Evolutionary conservation across 2,797 vertebrate genomes (phyloP).

Genomic region (Loriculus beryllinus): DNA sequence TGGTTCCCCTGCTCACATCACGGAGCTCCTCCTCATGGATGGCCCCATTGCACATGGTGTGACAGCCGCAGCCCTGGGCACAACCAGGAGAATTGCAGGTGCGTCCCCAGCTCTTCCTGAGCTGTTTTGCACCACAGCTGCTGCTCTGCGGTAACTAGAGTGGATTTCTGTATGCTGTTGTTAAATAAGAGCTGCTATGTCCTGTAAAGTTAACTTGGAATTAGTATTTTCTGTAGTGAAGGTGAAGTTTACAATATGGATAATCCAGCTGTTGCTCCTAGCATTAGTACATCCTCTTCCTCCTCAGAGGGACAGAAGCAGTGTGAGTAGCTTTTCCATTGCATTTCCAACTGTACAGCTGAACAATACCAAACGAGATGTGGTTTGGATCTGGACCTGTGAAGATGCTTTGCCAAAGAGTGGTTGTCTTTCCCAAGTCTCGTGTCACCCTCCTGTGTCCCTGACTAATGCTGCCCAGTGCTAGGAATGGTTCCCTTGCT

Average conservation of each 20-base stretch:
- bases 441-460: background rate
- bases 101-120: background rate
- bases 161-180: background rate
- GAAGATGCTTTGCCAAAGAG: background rate
- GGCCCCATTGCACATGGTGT: background rate
- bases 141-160: background rate
- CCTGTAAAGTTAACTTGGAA: background rate
- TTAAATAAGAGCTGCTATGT: background rate
- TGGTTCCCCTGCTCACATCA: background rate
- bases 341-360: background rate
- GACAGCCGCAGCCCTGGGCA: background rate
- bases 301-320: background rate
- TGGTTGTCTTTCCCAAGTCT: background rate
- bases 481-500: background rate
- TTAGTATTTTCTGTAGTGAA: background rate
- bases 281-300: background rate
- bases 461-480: background rate
- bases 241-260: background rate
- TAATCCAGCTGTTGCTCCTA: background rate
- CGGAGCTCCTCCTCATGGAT: background rate
- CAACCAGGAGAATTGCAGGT: background rate
- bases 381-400: background rate
- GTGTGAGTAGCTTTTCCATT: background rate
- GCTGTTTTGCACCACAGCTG: background rate
- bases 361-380: background rate